Percentiles rank a stretch among this genome's conserved stretches.
Evolutionary conservation across 1,140 invertebrate genomes (phyloP).

Genomic region (Aphelinus certus): DNA sequence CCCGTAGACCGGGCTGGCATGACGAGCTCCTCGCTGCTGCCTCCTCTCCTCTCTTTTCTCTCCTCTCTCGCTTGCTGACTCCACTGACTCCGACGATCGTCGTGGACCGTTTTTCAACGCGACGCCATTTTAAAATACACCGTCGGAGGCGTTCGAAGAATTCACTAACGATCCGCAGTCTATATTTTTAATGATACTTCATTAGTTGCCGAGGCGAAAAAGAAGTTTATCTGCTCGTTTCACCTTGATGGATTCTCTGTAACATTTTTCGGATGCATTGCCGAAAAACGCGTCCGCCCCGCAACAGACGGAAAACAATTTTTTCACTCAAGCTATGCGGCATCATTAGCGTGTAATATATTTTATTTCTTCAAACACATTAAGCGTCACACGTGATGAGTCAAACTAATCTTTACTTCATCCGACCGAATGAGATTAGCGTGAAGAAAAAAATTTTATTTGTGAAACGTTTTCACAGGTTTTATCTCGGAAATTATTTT

Average conservation of each 20-base stretch:
- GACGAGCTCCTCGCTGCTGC: conserved; percentile 50
- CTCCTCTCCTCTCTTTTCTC: conserved; percentile 10
- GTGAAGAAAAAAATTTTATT: no score
- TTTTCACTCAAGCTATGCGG: no score
- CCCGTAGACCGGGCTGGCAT: conserved; percentile 61
- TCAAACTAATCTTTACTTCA: no score
- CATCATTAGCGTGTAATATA: no score
- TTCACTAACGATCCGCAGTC: conserved; percentile 37
- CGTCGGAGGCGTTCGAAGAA: conserved; percentile 43
- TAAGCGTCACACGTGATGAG: no score
- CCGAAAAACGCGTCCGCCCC: neutral
- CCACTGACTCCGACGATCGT: neutral
- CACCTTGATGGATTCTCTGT: neutral
- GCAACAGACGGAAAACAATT: neutral
- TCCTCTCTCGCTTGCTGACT: conserved; percentile 17
- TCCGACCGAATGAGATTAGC: no score
- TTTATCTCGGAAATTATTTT: no score
- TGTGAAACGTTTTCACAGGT: no score
- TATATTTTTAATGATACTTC: conserved; percentile 41
- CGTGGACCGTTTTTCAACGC: conserved; percentile 52
- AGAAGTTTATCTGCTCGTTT: conserved; percentile 21
- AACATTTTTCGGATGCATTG: neutral
- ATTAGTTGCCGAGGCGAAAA: conserved; percentile 36
- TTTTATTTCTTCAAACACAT: no score
- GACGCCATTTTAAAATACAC: conserved; percentile 62